phyloP scores from a whole-genome alignment of 2,113 vertebrate species.

The Notechis scutatus region DNA sequence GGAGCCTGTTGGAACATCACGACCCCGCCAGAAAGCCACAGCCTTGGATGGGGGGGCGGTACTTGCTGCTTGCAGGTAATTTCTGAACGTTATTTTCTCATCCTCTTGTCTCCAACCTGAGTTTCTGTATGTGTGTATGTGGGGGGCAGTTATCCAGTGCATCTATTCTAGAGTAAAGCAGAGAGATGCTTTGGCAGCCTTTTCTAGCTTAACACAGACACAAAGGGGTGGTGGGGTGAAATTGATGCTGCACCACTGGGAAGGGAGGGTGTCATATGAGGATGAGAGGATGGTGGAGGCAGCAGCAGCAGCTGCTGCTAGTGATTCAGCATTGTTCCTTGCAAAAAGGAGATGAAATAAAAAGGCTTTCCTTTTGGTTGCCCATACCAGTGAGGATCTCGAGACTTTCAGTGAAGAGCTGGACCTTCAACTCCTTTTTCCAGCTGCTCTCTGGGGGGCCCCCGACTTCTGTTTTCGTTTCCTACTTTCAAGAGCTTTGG shows the following conservation, averaged over 20 bases:
- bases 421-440: neutral
- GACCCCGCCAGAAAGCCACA: neutral
- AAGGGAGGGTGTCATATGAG: neutral
- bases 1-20: neutral
- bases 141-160: neutral
- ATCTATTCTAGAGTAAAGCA: neutral
- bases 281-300: neutral
- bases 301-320: neutral
- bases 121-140: neutral
- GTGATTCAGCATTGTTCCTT: slow-evolving; percentile 56
- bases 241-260: neutral
- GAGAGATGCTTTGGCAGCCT: neutral
- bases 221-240: neutral
- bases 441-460: too few species aligned
- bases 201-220: neutral
- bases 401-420: neutral
- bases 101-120: neutral
- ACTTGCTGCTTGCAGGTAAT: neutral
- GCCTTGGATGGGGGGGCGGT: neutral
- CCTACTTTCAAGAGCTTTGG: neutral
- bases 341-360: neutral
- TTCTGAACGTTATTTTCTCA: neutral
- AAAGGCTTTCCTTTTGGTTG: too few species aligned
- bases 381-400: neutral
- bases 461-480: neutral